These are phyloP conservation scores for Nomada fucata DNA, from an alignment of 2,888 invertebrate genomes.

Conservation along the genomic window DNA sequence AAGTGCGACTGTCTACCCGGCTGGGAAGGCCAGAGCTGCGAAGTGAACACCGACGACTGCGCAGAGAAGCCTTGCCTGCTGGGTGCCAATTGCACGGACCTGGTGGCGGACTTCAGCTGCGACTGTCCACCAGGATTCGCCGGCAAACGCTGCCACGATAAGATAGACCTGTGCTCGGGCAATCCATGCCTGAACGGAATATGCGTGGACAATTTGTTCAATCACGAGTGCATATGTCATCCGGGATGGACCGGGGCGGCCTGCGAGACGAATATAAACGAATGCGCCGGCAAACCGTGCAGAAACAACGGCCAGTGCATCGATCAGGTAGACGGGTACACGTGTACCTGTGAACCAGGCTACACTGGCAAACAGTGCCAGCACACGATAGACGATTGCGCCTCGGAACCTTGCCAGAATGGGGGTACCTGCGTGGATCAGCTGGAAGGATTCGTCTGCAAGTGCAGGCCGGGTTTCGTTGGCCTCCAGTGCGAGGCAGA, in stretches of 20 bases:
- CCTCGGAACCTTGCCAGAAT: conserved; percentile 95
- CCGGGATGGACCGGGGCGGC: conserved; percentile 95
- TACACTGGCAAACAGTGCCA: conserved; percentile 97
- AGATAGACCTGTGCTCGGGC: conserved; percentile 95
- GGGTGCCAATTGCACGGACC: conserved; percentile 96
- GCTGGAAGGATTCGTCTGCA: conserved; percentile 95
- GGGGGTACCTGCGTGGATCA: conserved; percentile 95
- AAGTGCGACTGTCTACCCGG: conserved; percentile 98
- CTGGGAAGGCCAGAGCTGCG: conserved; percentile 98
- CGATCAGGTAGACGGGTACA: conserved; percentile 93
- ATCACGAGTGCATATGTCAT: conserved; percentile 94
- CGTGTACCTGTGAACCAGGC: conserved; percentile 96
- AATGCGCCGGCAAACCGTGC: conserved; percentile 95
- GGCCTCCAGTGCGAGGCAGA: conserved; percentile 97
- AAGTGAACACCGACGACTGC: conserved; percentile 96
- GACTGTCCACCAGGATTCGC: conserved; percentile 97
- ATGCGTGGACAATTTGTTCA: conserved; percentile 95
- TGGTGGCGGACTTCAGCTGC: conserved; percentile 97
- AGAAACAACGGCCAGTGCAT: conserved; percentile 96
- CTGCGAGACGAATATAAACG: conserved; percentile 96
- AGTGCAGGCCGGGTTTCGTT: conserved; percentile 96
- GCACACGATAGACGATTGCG: conserved; percentile 96
- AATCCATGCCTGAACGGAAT: conserved; percentile 97
- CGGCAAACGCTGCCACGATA: conserved; percentile 97
- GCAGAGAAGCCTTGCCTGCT: conserved; percentile 95